These are phyloP conservation scores for Bombus haemorrhoidalis DNA, from an alignment of 1,140 invertebrate species.

Conservation along the genomic window DNA sequence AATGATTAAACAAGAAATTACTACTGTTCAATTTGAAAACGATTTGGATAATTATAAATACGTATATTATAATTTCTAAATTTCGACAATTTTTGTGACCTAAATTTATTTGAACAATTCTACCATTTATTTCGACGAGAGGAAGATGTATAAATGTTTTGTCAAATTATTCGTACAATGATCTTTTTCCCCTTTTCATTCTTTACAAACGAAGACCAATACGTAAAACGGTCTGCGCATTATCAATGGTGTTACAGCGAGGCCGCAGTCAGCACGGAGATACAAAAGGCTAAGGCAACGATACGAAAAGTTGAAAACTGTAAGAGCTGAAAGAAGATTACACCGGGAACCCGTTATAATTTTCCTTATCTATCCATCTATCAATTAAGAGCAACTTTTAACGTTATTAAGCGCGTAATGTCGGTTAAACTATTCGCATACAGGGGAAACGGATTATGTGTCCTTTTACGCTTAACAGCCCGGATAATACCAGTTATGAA, in stretches of 20 bases:
- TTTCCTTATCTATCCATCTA: constrained; percentile 26
- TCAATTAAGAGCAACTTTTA: constrained; percentile 33
- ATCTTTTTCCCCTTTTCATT: too few relatives aligned
- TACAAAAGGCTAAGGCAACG: not conserved
- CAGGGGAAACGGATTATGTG: constrained; percentile 24
- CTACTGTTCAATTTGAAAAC: too few relatives aligned
- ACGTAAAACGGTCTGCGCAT: not conserved
- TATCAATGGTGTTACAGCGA: not conserved
- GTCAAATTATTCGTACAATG: too few relatives aligned
- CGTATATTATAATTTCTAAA: too few relatives aligned
- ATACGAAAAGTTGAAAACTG: not conserved
- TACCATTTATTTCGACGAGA: too few relatives aligned
- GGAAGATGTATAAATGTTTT: too few relatives aligned
- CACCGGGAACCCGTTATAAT: not conserved
- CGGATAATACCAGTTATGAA: constrained; percentile 29
- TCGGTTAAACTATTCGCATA: constrained; percentile 1
- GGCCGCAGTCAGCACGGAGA: not conserved
- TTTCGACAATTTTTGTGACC: too few relatives aligned
- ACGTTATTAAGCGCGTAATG: constrained; percentile 13
- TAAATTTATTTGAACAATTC: too few relatives aligned
- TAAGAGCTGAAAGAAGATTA: not conserved
- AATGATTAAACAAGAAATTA: not conserved
- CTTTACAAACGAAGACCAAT: too few relatives aligned
- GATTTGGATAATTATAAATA: too few relatives aligned
- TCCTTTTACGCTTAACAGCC: constrained; percentile 31